Evolutionary conservation across 2,113 vertebrate species (phyloP).

Genomic region (Corythoichthys intestinalis): DNA sequence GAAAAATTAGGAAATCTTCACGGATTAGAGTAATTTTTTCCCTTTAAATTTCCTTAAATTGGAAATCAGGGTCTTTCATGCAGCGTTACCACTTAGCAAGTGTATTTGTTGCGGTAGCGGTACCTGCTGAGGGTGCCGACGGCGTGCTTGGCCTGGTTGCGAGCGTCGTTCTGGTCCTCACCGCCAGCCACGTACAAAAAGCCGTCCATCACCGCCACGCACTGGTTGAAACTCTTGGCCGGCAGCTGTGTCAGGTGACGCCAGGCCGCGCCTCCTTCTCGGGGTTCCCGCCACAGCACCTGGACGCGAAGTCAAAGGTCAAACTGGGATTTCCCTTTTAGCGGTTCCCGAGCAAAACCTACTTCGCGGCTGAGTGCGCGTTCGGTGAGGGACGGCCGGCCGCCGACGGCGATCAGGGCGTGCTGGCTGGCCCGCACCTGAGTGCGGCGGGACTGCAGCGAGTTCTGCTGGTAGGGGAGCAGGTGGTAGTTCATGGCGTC

Average conservation of each 20-base stretch:
- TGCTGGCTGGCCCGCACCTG: conserved; percentile 72
- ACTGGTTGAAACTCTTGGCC: conserved; percentile 84
- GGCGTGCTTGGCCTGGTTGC: conserved; percentile 83
- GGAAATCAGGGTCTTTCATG: neutral
- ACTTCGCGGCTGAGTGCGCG: conserved; percentile 80
- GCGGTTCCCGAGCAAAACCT: conserved; percentile 3
- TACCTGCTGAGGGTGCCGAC: conserved; percentile 80
- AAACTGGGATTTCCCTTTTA: neutral
- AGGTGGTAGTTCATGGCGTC: conserved; percentile 89
- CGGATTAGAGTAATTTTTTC: neutral
- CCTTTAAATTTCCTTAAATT: neutral
- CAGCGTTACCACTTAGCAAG: neutral
- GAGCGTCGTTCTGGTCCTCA: conserved; percentile 82
- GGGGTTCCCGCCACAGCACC: conserved; percentile 77
- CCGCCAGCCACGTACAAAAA: conserved; percentile 81
- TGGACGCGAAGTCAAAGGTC: conserved; percentile 43
- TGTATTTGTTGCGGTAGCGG: neutral
- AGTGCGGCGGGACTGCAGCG: conserved; percentile 76
- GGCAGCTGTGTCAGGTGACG: conserved; percentile 80
- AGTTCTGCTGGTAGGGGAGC: conserved; percentile 81
- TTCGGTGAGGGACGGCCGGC: conserved; percentile 75
- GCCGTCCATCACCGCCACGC: conserved; percentile 81
- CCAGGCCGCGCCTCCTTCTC: conserved; percentile 74
- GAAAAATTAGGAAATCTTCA: no score
- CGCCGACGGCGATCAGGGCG: conserved; percentile 74